Evolutionary conservation across 2,888 invertebrate species (phyloP), one percentile per base, ranked within the genome.

Genomic region (Horisme vitalbata): DNA sequence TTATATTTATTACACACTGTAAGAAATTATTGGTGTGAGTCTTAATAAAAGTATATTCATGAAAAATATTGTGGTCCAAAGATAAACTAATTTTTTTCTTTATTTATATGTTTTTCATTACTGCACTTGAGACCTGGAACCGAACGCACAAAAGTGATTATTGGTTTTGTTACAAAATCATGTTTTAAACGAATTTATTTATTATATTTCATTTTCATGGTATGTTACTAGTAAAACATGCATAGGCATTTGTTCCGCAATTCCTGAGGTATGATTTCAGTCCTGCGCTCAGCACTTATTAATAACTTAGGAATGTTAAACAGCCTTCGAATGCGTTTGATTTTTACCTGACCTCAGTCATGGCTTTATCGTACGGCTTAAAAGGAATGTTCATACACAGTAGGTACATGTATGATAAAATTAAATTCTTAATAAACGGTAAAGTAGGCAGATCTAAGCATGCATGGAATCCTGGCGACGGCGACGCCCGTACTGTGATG

Each of bases 261-360:
- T 71, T 71, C 68, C 61, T 62, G 49, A 55, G 58, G 57, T 58
- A 74, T 69, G 67, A 68, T 61, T 68, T 63, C 57, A 61, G 63
- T 57, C 55, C 32, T 51, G 24, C 54, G 54, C 58, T 59, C 52
- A 59, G 48, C 65, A 70, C 64, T 71, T 75, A 70, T 70, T 71
- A 73, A 77, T 74, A 68, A 69, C 68, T 63, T 61, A 70, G 62
- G 75, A 79, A 80, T 79, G 72, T 79, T 71, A 33, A 73, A 72
- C 71, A 69, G 66, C 73, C 65, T 65, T 66, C 63, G 54, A 57
- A 71, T 65, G 68, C 63, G 68, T 72, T 70, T 65, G 65, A 66
- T 73, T 75, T 77, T 78, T 75, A 66, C 65, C 71, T 74, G 71
- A 75, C 74, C 75, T 77, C 67, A 18, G 18, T 18, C 18, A 18